Evolutionary conservation across 2,888 invertebrate species (phyloP).

Genomic region (Limnephilus lunatus): DNA sequence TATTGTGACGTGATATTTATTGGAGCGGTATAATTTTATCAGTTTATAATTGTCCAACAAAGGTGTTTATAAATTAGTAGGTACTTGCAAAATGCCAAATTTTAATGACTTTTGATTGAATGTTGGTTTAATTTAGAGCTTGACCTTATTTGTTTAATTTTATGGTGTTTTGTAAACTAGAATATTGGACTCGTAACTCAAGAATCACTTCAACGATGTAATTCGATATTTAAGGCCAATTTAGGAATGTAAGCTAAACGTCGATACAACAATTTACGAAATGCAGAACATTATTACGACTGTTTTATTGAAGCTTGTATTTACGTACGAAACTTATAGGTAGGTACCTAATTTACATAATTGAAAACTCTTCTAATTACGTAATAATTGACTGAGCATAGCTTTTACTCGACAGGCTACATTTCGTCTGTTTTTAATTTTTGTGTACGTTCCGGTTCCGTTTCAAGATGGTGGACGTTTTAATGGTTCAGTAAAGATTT

Average conservation of each 20-base stretch:
- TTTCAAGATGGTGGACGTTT: too few relatives aligned
- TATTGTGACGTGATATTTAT: constrained; percentile 18
- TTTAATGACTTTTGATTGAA: constrained; percentile 16
- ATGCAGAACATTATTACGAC: not conserved
- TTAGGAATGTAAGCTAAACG: not conserved
- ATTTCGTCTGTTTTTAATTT: too few relatives aligned
- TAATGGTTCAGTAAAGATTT: too few relatives aligned
- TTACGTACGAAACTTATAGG: too few relatives aligned
- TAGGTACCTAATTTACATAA: too few relatives aligned
- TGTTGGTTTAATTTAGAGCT: constrained; percentile 6
- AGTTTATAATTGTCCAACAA: constrained; percentile 27
- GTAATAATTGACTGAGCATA: too few relatives aligned
- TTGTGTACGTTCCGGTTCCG: too few relatives aligned
- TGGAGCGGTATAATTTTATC: constrained; percentile 37
- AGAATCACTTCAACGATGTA: not conserved
- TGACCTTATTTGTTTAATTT: constrained; percentile 38
- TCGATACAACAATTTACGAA: not conserved
- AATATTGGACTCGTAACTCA: not conserved
- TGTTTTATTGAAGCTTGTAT: too few relatives aligned
- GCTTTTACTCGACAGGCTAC: too few relatives aligned
- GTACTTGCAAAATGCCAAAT: constrained; percentile 22
- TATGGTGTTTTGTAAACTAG: not conserved
- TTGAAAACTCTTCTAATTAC: too few relatives aligned
- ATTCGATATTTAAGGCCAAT: not conserved
- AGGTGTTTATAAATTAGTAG: constrained; percentile 26